Percentiles rank a stretch among this genome's conserved stretches.
phyloP scores from a whole-genome alignment of 1,140 invertebrate genomes.

The Drosophila bifasciata region DNA sequence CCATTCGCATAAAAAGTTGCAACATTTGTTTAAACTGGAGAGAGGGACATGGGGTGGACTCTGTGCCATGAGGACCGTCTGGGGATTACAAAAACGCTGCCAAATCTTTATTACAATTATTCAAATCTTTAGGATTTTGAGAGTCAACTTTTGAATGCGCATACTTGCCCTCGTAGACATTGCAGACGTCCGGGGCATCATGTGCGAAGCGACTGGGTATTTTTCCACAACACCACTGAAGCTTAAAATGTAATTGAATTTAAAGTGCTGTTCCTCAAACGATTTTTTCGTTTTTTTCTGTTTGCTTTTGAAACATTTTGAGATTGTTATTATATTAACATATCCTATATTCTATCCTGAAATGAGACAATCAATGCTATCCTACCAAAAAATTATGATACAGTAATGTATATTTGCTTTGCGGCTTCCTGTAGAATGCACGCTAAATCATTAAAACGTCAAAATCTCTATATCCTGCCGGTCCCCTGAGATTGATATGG shows the following conservation, averaged over 20 bases:
- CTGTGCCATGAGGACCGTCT: slow-evolving; percentile 65
- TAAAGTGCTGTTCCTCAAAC: slow-evolving; percentile 66
- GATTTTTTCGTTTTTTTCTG: slow-evolving; percentile 18
- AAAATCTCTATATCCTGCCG: slow-evolving; percentile 78
- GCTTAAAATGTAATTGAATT: slow-evolving; percentile 78
- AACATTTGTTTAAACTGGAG: slow-evolving; percentile 28
- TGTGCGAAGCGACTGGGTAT: slow-evolving; percentile 43
- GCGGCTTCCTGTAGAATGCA: slow-evolving; percentile 22
- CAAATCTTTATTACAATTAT: slow-evolving; percentile 82
- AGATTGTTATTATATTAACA: slow-evolving; percentile 69
- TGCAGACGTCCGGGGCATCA: slow-evolving; percentile 47
- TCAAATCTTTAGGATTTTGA: slow-evolving; percentile 82
- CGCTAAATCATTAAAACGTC: slow-evolving; percentile 79
- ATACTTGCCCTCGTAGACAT: slow-evolving; percentile 71
- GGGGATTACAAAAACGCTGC: slow-evolving; percentile 67
- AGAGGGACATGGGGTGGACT: slow-evolving; percentile 13
- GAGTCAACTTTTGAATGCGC: slow-evolving; percentile 81
- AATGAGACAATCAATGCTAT: slow-evolving; percentile 60
- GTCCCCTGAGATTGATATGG: slow-evolving; percentile 78
- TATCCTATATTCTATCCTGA: slow-evolving; percentile 36
- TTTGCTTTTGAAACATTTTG: slow-evolving; percentile 1
- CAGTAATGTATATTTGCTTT: slow-evolving; percentile 52
- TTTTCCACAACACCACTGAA: slow-evolving; percentile 17
- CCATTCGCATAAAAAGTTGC: slow-evolving; percentile 38
- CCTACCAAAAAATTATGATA: slow-evolving; percentile 75